These are phyloP conservation scores for Pogoniulus pusillus DNA, from an alignment of 2,797 vertebrate genomes.

Conservation along the genomic window DNA sequence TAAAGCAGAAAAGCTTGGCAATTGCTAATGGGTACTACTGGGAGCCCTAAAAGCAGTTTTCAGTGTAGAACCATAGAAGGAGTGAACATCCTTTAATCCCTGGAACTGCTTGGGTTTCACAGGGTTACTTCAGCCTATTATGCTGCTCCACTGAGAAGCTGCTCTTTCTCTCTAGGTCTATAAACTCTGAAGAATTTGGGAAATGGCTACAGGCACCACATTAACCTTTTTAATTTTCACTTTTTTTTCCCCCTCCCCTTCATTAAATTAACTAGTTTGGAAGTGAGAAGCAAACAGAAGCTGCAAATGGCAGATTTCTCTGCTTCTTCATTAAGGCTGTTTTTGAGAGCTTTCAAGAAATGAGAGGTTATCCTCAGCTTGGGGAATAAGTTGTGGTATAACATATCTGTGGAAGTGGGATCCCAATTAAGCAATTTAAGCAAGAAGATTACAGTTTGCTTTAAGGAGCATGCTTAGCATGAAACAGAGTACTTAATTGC, in stretches of 20 bases:
- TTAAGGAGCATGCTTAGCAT: background rate
- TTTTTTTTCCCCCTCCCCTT: fast-evolving
- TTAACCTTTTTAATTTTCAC: background rate
- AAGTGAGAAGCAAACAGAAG: conserved; percentile 4
- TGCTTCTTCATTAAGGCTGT: conserved; percentile 3
- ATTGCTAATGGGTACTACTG: conserved; percentile 54
- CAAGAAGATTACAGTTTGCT: background rate
- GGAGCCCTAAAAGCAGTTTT: conserved; percentile 52
- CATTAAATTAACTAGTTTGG: conserved; percentile 27
- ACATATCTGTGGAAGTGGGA: background rate
- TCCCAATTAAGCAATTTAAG: conserved; percentile 9
- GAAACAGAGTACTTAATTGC: background rate
- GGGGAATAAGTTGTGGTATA: background rate
- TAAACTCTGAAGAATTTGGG: conserved; percentile 42
- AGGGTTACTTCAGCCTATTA: conserved; percentile 12
- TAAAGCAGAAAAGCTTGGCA: conserved; percentile 51
- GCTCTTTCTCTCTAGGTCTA: conserved; percentile 34
- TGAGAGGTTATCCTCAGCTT: background rate
- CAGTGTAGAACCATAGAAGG: background rate
- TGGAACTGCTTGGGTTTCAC: conserved; percentile 15
- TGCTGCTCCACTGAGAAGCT: conserved; percentile 5
- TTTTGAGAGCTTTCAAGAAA: conserved; percentile 28
- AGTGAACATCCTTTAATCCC: conserved; percentile 52
- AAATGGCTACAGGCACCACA: background rate
- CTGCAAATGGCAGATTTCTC: conserved; percentile 23